Percentiles rank a stretch among this genome's conserved stretches.
These are phyloP conservation scores for Phengaris alcon DNA, from an alignment of 2,888 invertebrate species.

Conservation along the genomic window DNA sequence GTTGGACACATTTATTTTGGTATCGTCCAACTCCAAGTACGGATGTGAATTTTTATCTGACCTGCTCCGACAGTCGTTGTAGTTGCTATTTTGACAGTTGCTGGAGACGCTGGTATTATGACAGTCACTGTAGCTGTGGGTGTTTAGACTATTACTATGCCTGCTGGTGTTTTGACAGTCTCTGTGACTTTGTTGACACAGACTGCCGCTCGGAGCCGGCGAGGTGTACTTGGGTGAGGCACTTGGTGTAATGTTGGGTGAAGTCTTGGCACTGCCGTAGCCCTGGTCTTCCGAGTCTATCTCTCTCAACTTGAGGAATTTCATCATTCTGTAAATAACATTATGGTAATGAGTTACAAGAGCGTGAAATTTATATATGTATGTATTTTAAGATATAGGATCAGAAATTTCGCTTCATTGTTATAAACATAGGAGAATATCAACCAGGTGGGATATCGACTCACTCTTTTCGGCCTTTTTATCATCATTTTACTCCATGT, in stretches of 20 bases:
- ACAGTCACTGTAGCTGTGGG: not conserved
- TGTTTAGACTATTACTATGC: not conserved
- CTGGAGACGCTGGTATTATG: not conserved
- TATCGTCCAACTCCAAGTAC: slow-evolving; percentile 53
- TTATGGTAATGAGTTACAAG: not conserved
- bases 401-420: slow-evolving; percentile 61
- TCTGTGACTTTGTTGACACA: not conserved
- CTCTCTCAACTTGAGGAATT: slow-evolving; percentile 62
- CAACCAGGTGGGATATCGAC: slow-evolving; percentile 62
- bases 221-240: slow-evolving; percentile 60
- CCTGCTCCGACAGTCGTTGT: slow-evolving; percentile 43
- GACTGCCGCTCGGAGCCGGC: slow-evolving; percentile 48
- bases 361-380: too few species aligned
- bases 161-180: not conserved
- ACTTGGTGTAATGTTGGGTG: slow-evolving; percentile 61
- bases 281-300: slow-evolving; percentile 65
- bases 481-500: slow-evolving; percentile 50
- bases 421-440: slow-evolving; percentile 60
- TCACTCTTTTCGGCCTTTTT: slow-evolving; percentile 65
- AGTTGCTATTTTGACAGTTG: not conserved
- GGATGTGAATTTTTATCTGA: slow-evolving; percentile 37
- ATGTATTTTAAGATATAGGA: not conserved
- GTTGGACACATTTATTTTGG: slow-evolving; percentile 42
- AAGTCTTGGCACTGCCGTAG: slow-evolving; percentile 64
- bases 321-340: slow-evolving; percentile 65